Evolutionary conservation across 2,113 vertebrate genomes (phyloP).

Genomic region (Pelvicachromis taeniatus): DNA sequence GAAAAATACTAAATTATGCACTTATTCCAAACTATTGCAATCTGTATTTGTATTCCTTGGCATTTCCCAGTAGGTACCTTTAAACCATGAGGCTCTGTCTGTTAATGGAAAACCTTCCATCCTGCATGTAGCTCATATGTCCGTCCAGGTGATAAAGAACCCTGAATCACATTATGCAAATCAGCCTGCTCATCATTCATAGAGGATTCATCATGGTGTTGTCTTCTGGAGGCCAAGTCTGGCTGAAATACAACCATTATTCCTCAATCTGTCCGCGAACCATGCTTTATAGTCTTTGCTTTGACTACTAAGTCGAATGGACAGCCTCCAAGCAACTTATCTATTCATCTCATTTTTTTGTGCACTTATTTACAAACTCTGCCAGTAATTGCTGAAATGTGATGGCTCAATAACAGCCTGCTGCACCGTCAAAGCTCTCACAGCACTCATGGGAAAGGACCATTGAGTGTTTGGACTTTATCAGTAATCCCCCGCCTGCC

Average conservation of each 20-base stretch:
- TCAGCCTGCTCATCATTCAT: conserved; percentile 28
- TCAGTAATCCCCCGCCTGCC: background rate
- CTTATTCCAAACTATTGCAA: background rate
- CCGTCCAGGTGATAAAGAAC: conserved; percentile 18
- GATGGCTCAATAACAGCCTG: conserved; percentile 1
- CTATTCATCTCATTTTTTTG: conserved; percentile 10
- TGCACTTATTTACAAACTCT: conserved; percentile 10
- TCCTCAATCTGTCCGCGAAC: background rate
- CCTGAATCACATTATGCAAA: conserved; percentile 19
- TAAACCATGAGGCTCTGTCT: background rate
- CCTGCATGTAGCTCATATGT: background rate
- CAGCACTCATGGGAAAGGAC: background rate
- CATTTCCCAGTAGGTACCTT: background rate
- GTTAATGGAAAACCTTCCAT: background rate
- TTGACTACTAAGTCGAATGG: background rate
- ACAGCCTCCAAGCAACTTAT: background rate
- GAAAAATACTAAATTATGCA: background rate
- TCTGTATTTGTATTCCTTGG: background rate
- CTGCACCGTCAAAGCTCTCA: background rate
- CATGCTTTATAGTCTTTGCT: background rate
- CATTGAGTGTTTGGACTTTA: background rate
- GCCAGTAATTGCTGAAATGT: background rate
- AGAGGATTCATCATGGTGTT: conserved; percentile 5
- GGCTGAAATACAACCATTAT: conserved; percentile 10
- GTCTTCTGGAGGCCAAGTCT: background rate